Evolutionary conservation across 2,888 invertebrate species (phyloP), one percentile per base, ranked within the genome.

Genomic region (Masnerella sp.): DNA sequence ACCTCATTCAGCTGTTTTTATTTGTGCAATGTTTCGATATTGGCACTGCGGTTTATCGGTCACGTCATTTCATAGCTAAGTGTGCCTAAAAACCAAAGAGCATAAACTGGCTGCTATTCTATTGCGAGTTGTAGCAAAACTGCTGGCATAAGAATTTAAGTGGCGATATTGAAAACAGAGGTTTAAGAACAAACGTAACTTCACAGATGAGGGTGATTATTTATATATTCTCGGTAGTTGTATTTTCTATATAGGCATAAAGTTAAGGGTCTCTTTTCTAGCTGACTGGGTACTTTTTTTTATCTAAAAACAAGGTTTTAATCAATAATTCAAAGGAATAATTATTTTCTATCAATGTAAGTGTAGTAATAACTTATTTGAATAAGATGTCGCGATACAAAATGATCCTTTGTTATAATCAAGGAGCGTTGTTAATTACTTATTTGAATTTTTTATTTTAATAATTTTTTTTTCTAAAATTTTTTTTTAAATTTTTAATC

Each of bases 11-110:
- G 42, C 54, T 70, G 69, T 62, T 58, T 70, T 70, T 70, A 70
- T 70, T 70, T 64, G 69, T 54, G 70, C 62, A 70, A 49, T 56
- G 69, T 70, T 70, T 64, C 62, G 70, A 70, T 70, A 70, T 70
- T 64, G 64, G 70, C 58, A 28, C 51, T 64, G 64, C 70, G 70
- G 70, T 70, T 70, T 71, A 71, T 71, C 71, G 64, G 64, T 64
- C 56, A 52, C 51, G 64, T 71, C 70, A 64, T 70, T 70, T 64
- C 62, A 54, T 54, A 70, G 70, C 54, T 62, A 70, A 70, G 70
- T 62, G 56, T 54, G 14, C 70, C 70, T 70, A 61, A 62, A 70
- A 62, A 62, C 62, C 62, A 56, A 62, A 70, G 62, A 70, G 62
- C 61, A 70, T 70, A 70, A 70, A 70, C 62, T 54, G 47, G 28